Evolutionary conservation across 53 echinoderm and acorn worm genomes (phyloP), one percentile per base, ranked within the genome.

Genomic region (Zoroaster sp.): DNA sequence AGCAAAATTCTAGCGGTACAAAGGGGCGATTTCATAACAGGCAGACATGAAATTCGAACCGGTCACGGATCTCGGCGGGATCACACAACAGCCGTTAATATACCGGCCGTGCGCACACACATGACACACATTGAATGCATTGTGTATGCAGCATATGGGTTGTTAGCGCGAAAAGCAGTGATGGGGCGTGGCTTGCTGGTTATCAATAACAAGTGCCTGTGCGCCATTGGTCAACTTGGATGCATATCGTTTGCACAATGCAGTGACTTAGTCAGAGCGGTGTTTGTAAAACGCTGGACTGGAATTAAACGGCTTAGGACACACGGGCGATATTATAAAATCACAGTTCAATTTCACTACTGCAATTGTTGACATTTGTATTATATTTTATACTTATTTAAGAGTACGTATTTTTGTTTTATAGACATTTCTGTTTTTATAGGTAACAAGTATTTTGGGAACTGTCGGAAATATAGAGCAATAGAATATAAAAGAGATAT

Each of bases 11-110:
- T 85, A 70, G 85, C 85, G 85, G 85, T 85, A 85, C 85, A 85
- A 85, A 85, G 85, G 85, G 85, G 85, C 85, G 85, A 70, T 85
- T 85, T 85, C 85, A 70, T 85, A 85, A 85, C 85, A 70, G 70
- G 85, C 85, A 71, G 85, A 85, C 85, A 32, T 66, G 85, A 85
- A 85, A 85, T 85, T 85, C 23, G 71, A 85, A 71, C 40, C 85
- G 46, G 85, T 85, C 85, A 85, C 71, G 85, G 85, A 85, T 85
- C 85, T 85, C 85, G 18, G 69, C 85, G 72, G 71, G 68, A 85
- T 85, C 85, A 85, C 70, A 85, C 85, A 85, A 85, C 85, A 85
- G 85, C 51, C 85, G 85, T 71, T 85, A 69, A 85, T 85, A 41
- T 25, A 23, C 39, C 41, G 11, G 15, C 20, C 74, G 20, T 18